Evolutionary conservation across 2,888 invertebrate genomes (phyloP).

Genomic region (Palloptera scutellata): DNA sequence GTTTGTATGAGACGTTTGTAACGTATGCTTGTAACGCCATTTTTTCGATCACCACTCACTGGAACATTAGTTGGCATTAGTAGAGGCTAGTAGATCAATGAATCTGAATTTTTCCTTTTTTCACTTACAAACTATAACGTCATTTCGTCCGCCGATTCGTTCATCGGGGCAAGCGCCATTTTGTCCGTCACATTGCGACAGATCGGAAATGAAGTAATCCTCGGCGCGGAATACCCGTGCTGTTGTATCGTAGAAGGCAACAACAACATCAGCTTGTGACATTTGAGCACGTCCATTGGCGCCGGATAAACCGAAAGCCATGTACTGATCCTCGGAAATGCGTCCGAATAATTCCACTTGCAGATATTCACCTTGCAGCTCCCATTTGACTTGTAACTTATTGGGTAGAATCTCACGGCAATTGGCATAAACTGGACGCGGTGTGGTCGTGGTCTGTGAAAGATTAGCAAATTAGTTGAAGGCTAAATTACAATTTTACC

Average conservation of each 20-base stretch:
- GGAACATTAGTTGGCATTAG: slow-evolving; percentile 22
- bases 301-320: slow-evolving; percentile 88
- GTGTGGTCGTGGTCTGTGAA: slow-evolving; percentile 80
- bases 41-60: slow-evolving; percentile 78
- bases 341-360: slow-evolving; percentile 81
- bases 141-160: slow-evolving; percentile 80
- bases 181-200: slow-evolving; percentile 83
- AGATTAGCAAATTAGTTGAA: neutral
- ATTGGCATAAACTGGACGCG: slow-evolving; percentile 74
- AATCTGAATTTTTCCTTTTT: neutral
- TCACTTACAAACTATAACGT: slow-evolving; percentile 71
- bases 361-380: slow-evolving; percentile 77
- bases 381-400: slow-evolving; percentile 87
- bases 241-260: slow-evolving; percentile 76
- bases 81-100: neutral
- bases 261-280: slow-evolving; percentile 84
- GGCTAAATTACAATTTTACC: neutral
- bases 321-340: slow-evolving; percentile 84
- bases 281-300: slow-evolving; percentile 77
- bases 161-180: slow-evolving; percentile 88
- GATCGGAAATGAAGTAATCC: slow-evolving; percentile 85
- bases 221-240: slow-evolving; percentile 73
- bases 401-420: slow-evolving; percentile 86
- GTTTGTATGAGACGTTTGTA: slow-evolving; percentile 82
- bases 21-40: slow-evolving; percentile 82